Base-by-base conservation (phyloP, 53 echinoderm and acorn worm species). In the Temnopleurus reevesii region DNA sequence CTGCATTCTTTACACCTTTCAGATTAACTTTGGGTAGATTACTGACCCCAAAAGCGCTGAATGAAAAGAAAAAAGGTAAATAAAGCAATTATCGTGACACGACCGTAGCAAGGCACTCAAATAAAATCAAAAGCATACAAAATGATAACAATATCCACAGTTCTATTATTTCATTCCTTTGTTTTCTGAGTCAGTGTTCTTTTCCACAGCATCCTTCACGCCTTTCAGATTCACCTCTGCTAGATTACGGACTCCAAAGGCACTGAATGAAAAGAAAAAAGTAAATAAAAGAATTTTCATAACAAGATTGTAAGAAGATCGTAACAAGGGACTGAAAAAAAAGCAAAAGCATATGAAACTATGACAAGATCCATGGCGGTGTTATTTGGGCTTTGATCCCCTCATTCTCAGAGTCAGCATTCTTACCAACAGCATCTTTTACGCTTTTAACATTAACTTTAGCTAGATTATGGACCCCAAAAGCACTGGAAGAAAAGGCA, bases 211-310 rank as follows among this genome's bases (percentile, higher is more conserved):
- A 12, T 86, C 90, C 2, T 81, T 84, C 0, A 99, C 93, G 21
- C 99, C 96, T 47, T 61, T 91, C 59, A 99, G 76, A 15, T 86
- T 57, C 21, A 95, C 93, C 19, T 89, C 89, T 12, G 90, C 92
- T 64, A 99, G 84, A 31, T 94, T 96, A 0, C 29, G 56, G 1
- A 92, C 43, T 12, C 96, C 96, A 90, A 99, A 99, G 7, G 93
- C 89, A 41, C 99, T 99, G 84, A 53, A 26, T 53, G 12, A 4
- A 12, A 31, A 30, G 23, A 41, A 1, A 17, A 55, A 13, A n/a
- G n/a, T n/a, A n/a, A n/a, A n/a, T n/a, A n/a, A n/a, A n/a, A n/a
- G n/a, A n/a, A n/a, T n/a, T n/a, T n/a, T n/a, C n/a, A n/a, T n/a
- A n/a, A n/a, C n/a, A n/a, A n/a, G n/a, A n/a, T n/a, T n/a, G n/a